These are phyloP conservation scores for Syngnathus typhle DNA, from an alignment of 2,113 vertebrate genomes.

Conservation along the genomic window DNA sequence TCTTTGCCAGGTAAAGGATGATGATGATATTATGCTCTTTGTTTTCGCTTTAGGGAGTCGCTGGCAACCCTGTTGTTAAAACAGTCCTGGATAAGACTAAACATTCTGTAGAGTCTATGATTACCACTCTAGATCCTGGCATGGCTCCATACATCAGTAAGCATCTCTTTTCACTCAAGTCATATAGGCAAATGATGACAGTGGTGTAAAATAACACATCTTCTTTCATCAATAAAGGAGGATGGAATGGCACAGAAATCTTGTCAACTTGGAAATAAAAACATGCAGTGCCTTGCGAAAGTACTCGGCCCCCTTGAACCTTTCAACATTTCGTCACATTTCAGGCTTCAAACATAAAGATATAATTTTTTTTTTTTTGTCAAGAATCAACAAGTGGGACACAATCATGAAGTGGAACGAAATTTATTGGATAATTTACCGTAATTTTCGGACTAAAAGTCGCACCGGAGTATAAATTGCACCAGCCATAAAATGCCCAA, in stretches of 20 bases:
- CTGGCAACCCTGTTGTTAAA: conserved; percentile 88
- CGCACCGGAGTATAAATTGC: too few relatives aligned
- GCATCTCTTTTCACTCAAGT: conserved; percentile 21
- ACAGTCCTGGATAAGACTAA: conserved; percentile 94
- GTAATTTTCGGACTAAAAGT: too few relatives aligned
- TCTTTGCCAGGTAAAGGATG: not conserved
- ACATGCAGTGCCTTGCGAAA: too few relatives aligned
- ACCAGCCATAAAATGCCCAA: too few relatives aligned
- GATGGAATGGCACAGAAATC: not conserved
- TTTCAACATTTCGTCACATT: too few relatives aligned
- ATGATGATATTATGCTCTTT: not conserved
- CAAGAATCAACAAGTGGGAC: too few relatives aligned
- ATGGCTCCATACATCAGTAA: conserved; percentile 97
- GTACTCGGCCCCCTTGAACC: too few relatives aligned
- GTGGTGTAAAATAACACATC: not conserved
- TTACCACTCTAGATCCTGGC: conserved; percentile 95
- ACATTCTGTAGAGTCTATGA: conserved; percentile 94
- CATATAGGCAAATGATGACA: not conserved
- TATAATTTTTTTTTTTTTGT: too few relatives aligned
- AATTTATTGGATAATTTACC: too few relatives aligned
- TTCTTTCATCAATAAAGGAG: not conserved
- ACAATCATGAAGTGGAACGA: too few relatives aligned
- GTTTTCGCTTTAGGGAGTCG: conserved; percentile 77
- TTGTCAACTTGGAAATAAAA: not conserved
- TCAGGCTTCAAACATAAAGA: too few relatives aligned